A percentile compares a stretch with the other conserved stretches of the same genome.
phyloP scores from a whole-genome alignment of 2,797 vertebrate species.

The Anas capensis region DNA sequence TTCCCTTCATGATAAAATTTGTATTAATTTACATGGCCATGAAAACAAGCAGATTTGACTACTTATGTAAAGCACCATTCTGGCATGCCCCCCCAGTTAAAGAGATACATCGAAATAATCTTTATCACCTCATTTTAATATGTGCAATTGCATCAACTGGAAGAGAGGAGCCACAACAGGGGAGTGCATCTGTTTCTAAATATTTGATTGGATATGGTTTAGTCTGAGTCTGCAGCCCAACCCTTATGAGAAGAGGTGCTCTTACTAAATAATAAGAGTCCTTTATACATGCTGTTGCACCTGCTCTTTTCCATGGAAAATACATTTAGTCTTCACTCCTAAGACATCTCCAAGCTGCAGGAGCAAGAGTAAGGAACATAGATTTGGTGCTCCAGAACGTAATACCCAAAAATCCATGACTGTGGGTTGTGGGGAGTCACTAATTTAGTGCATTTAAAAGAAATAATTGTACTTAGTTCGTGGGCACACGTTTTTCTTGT shows the following conservation, averaged over 20 bases:
- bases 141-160: background rate
- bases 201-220: slow-evolving; percentile 46
- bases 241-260: background rate
- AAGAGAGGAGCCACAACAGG: slow-evolving; percentile 10
- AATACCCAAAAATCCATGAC: background rate
- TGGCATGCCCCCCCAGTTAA: background rate
- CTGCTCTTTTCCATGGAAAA: slow-evolving; percentile 4
- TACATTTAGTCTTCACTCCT: background rate
- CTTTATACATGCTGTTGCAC: background rate
- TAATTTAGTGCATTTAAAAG: background rate
- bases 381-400: background rate
- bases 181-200: slow-evolving; percentile 40
- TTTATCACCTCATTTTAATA: background rate
- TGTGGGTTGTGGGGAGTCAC: background rate
- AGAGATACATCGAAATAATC: background rate
- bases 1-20: background rate
- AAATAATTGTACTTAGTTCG: background rate
- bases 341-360: background rate
- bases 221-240: background rate
- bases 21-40: too few species aligned
- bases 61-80: background rate
- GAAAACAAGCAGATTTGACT: background rate
- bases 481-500: background rate
- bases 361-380: background rate
- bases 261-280: slow-evolving; percentile 10